phyloP scores from a whole-genome alignment of 2,888 invertebrate species.

The Altica lythri region DNA sequence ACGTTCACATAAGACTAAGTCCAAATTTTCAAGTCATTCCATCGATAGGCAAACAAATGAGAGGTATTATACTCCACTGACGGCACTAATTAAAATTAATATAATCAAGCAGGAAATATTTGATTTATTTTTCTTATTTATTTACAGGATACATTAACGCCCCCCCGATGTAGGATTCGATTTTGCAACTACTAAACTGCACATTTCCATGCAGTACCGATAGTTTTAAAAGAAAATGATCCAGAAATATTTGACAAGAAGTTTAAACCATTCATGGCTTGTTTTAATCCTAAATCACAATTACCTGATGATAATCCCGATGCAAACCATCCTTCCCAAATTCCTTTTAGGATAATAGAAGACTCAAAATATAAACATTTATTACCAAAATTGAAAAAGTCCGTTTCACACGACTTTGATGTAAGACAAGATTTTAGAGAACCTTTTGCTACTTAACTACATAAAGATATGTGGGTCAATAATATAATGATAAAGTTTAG shows the following conservation, averaged over 20 bases:
- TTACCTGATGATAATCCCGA: background rate
- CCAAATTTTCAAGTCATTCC: too few relatives aligned
- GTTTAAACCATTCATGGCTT: slow-evolving; percentile 44
- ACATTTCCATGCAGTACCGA: slow-evolving; percentile 61
- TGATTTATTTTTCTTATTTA: background rate
- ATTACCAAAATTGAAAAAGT: slow-evolving; percentile 14
- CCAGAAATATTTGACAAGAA: slow-evolving; percentile 50
- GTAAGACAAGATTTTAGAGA: slow-evolving; percentile 40
- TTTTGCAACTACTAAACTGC: slow-evolving; percentile 57
- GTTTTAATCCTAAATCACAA: slow-evolving; percentile 2
- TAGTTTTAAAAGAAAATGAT: slow-evolving; percentile 57
- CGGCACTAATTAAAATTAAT: too few relatives aligned
- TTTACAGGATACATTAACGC: slow-evolving; percentile 53
- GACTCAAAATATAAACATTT: slow-evolving; percentile 5
- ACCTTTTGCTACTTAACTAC: slow-evolving; percentile 60
- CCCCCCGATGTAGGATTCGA: slow-evolving; percentile 56
- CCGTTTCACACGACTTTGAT: background rate
- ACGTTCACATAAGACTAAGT: too few relatives aligned
- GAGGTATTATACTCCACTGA: too few relatives aligned
- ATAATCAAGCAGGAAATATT: too few relatives aligned
- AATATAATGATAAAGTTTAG: slow-evolving; percentile 61
- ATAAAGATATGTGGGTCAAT: slow-evolving; percentile 65
- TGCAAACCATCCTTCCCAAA: too few relatives aligned
- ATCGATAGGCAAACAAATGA: too few relatives aligned
- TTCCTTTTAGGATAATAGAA: background rate